Conservation (phyloP, 2,797 vertebrate genomes). For the Melanogrammus aeglefinus region DNA sequence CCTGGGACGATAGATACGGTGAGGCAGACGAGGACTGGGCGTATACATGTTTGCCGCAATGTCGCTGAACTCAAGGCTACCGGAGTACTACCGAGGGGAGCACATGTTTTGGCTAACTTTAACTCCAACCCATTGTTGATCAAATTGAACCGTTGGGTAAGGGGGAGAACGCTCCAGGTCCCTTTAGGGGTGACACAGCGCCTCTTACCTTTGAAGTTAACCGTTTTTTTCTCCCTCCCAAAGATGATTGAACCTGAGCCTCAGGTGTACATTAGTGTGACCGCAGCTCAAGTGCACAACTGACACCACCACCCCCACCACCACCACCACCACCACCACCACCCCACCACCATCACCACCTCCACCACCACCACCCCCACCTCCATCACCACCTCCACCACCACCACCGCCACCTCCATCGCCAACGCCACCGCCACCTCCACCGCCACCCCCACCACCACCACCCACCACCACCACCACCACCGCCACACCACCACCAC, state of each 20-base stretch:
- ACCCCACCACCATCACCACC: background rate
- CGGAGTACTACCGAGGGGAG: slow-evolving; percentile 35
- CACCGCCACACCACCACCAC: too few relatives aligned
- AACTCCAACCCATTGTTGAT: too few relatives aligned
- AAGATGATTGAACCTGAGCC: slow-evolving; percentile 50
- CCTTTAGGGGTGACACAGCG: slow-evolving; percentile 39
- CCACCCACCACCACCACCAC: too few relatives aligned
- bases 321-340: too few relatives aligned
- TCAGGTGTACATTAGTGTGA: slow-evolving; percentile 37
- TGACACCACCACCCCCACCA: background rate
- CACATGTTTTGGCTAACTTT: slow-evolving; percentile 6
- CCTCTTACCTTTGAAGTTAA: slow-evolving; percentile 56
- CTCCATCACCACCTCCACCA: slow-evolving; percentile 10
- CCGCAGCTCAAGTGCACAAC: slow-evolving; percentile 36
- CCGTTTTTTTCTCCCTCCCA: slow-evolving; percentile 45
- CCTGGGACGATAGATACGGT: too few relatives aligned
- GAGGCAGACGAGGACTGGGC: background rate
- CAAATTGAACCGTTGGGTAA: background rate
- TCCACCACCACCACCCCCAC: slow-evolving; percentile 10
- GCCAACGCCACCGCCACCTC: too few relatives aligned
- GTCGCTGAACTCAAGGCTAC: slow-evolving; percentile 31
- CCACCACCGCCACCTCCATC: too few relatives aligned
- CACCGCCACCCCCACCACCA: too few relatives aligned
- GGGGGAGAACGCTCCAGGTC: slow-evolving; percentile 31
- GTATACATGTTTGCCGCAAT: slow-evolving; percentile 21